These are phyloP conservation scores for Bursaphelenchus mucronatus DNA, from an alignment of 1,140 invertebrate species.

Conservation along the genomic window DNA sequence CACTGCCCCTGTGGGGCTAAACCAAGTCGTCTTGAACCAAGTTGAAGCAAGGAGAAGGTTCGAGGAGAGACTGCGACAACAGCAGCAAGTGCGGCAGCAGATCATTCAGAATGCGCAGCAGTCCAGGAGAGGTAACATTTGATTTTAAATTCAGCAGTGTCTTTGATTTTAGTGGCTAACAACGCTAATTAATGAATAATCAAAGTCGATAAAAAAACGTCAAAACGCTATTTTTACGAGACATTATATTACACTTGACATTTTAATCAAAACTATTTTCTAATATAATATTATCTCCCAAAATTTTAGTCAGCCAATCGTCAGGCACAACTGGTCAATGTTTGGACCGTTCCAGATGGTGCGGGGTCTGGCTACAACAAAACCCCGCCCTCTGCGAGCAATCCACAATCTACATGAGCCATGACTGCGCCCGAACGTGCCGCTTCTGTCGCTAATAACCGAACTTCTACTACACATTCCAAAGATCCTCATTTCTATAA, in stretches of 20 bases:
- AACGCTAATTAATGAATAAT: slow-evolving; percentile 8
- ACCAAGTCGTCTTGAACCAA: slow-evolving; percentile 34
- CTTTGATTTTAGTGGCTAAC: slow-evolving; percentile 2
- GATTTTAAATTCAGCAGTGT: neutral
- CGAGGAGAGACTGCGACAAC: slow-evolving; percentile 24
- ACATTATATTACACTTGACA: slow-evolving; percentile 5
- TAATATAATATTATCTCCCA: neutral
- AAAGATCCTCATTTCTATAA: slow-evolving; percentile 3
- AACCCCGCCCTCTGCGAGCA: slow-evolving; percentile 43
- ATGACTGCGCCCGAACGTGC: slow-evolving; percentile 46
- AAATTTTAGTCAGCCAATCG: slow-evolving; percentile 13
- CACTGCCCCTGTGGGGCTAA: slow-evolving; percentile 30
- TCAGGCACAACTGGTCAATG: slow-evolving; percentile 20
- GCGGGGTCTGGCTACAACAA: slow-evolving; percentile 39
- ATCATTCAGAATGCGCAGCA: slow-evolving; percentile 15
- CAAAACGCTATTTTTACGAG: slow-evolving; percentile 14
- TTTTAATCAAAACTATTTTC: neutral
- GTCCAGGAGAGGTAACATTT: neutral
- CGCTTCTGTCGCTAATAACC: slow-evolving; percentile 35
- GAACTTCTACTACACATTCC: neutral
- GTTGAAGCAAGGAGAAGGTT: slow-evolving; percentile 29
- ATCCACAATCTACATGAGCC: slow-evolving; percentile 54
- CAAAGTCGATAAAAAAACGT: slow-evolving; percentile 1
- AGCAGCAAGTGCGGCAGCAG: slow-evolving; percentile 34
- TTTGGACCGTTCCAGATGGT: slow-evolving; percentile 48